Conservation (phyloP, 2,797 vertebrate genomes). For the Microctenopoma steveboyesi region DNA sequence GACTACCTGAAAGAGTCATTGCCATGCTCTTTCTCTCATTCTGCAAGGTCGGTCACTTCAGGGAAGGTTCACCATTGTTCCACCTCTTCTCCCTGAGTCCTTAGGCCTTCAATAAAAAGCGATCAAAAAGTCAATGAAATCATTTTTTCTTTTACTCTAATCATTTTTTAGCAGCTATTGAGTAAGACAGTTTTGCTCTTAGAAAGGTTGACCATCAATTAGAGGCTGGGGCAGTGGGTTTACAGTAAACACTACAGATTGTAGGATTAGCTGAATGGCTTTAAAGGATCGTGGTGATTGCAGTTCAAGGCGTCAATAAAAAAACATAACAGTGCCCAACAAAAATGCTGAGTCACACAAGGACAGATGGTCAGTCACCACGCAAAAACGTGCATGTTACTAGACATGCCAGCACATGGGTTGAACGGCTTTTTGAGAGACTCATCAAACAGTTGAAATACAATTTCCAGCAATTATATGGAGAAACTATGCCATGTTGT, state of each 20-base stretch:
- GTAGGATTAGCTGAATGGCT: background rate
- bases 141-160: background rate
- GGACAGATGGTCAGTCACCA: conserved; percentile 21
- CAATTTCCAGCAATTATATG: background rate
- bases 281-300: background rate
- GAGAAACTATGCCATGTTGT: background rate
- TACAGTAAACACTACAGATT: background rate
- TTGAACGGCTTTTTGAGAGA: background rate
- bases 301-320: background rate
- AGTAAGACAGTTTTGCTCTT: background rate
- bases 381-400: background rate
- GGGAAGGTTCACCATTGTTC: too few species aligned
- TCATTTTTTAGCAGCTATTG: background rate
- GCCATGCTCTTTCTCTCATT: too few species aligned
- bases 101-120: too few species aligned
- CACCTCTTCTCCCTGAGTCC: too few species aligned
- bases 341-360: conserved; percentile 38
- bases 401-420: background rate
- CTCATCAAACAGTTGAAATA: background rate
- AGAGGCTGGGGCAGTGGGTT: conserved; percentile 27
- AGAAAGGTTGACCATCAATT: conserved; percentile 21
- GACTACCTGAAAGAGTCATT: too few species aligned
- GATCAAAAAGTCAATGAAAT: background rate
- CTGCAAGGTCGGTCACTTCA: too few species aligned
- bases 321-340: background rate